phyloP scores from a whole-genome alignment of 2,113 vertebrate genomes.

The Buteo buteo region DNA sequence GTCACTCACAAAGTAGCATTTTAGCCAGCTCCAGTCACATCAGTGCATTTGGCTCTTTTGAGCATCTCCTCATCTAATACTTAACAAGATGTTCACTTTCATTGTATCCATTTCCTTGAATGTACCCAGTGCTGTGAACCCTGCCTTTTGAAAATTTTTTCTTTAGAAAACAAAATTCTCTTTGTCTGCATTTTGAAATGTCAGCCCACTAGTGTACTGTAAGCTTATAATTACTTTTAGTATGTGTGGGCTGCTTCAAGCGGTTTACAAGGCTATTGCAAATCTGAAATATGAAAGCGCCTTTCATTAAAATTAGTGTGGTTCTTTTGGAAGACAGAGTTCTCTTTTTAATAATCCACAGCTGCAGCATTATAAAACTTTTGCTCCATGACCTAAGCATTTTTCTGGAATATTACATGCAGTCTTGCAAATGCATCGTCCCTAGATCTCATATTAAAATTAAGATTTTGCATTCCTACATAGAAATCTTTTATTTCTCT shows the following conservation, averaged over 20 bases:
- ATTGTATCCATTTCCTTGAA: neutral
- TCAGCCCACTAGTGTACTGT: constrained; percentile 37
- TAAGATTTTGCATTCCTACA: neutral
- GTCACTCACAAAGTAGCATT: neutral
- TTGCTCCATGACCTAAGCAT: constrained; percentile 28
- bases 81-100: neutral
- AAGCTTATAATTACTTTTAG: constrained; percentile 39
- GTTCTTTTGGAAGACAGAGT: constrained; percentile 49
- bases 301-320: constrained; percentile 38
- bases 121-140: neutral
- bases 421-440: neutral
- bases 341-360: constrained; percentile 34
- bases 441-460: neutral
- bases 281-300: constrained; percentile 50
- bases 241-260: constrained; percentile 43
- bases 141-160: constrained; percentile 12
- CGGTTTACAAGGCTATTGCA: constrained; percentile 15
- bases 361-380: constrained; percentile 45
- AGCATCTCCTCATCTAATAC: neutral
- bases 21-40: neutral
- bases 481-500: neutral
- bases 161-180: constrained; percentile 35
- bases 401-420: neutral
- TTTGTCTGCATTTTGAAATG: constrained; percentile 61
- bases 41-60: neutral